Evolutionary conservation across 2,113 vertebrate genomes (phyloP).

Genomic region (Colinus virginianus): DNA sequence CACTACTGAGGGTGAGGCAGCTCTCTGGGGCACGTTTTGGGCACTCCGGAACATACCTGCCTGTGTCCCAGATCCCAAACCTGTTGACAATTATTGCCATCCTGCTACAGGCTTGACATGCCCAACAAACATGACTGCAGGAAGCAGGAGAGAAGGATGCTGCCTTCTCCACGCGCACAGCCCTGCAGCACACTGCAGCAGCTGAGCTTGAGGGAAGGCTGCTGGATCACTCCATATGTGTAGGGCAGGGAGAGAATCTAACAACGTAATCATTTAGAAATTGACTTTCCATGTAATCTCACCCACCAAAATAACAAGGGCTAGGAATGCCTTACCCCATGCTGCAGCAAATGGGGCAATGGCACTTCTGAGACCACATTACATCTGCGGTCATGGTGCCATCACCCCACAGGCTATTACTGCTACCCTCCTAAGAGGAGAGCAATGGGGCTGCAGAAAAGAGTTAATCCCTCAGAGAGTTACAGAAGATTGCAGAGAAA

Average conservation of each 20-base stretch:
- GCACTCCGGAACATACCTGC: background rate
- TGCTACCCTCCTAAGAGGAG: background rate
- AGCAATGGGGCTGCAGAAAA: background rate
- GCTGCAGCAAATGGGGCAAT: background rate
- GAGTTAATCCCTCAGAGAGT: background rate
- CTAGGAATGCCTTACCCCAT: background rate
- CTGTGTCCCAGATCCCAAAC: background rate
- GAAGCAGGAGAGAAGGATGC: accelerated
- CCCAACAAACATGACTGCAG: background rate
- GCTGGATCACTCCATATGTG: accelerated
- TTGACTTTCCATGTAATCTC: background rate
- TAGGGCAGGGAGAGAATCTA: background rate
- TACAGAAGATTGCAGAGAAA: background rate
- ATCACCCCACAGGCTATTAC: background rate
- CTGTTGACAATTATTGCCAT: background rate
- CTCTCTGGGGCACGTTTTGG: background rate
- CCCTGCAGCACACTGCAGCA: background rate
- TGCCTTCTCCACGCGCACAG: background rate
- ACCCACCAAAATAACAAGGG: background rate
- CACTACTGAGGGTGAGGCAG: background rate
- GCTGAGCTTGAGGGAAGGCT: background rate
- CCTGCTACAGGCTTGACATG: background rate
- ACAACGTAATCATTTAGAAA: background rate
- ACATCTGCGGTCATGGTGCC: accelerated
- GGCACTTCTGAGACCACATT: accelerated